phyloP scores from a whole-genome alignment of 2,797 vertebrate species.

The Potorous gilbertii region DNA sequence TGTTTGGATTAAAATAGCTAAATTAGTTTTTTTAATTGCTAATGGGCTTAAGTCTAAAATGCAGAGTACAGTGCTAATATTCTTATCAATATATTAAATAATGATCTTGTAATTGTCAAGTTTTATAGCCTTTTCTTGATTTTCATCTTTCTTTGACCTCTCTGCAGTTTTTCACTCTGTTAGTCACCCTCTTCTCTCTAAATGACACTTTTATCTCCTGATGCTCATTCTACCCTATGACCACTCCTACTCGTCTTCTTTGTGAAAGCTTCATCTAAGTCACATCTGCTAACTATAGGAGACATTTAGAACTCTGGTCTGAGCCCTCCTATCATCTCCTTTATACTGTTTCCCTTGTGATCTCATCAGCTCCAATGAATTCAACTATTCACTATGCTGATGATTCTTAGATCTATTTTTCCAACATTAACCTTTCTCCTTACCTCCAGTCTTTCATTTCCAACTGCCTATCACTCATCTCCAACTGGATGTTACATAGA shows the following conservation, averaged over 20 bases:
- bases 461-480: background rate
- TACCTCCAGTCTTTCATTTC: background rate
- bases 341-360: background rate
- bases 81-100: background rate
- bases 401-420: background rate
- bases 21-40: background rate
- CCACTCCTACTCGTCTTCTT: background rate
- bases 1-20: background rate
- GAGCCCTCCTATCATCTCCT: background rate
- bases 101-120: background rate
- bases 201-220: background rate
- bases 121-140: background rate
- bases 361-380: background rate
- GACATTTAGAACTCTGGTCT: background rate
- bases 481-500: background rate
- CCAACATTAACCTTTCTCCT: background rate
- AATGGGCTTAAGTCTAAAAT: background rate
- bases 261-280: background rate
- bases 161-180: background rate
- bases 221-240: background rate
- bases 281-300: background rate
- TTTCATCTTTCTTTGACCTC: background rate
- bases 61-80: background rate
- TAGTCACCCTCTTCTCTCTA: background rate
- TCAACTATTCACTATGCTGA: background rate